Evolutionary conservation across 2,113 vertebrate genomes (phyloP).

Genomic region (Tauraco erythrolophus): DNA sequence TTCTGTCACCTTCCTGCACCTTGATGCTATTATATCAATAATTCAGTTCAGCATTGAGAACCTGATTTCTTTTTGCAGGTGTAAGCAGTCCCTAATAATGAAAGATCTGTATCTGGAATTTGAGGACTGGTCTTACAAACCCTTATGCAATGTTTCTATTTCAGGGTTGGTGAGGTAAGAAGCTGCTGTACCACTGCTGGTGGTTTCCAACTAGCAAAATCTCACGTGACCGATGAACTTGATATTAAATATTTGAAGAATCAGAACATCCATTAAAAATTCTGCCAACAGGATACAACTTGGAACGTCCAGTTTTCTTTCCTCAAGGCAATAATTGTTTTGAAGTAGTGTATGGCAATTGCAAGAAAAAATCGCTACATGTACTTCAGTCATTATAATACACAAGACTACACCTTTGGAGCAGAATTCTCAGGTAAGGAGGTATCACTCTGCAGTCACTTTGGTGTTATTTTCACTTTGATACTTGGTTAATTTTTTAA

Average conservation of each 20-base stretch:
- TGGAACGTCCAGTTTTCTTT: not conserved
- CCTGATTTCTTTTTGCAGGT: not conserved
- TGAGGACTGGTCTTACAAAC: not conserved
- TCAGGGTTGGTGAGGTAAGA: not conserved
- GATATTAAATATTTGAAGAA: not conserved
- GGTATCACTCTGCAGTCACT: not conserved
- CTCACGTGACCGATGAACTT: not conserved
- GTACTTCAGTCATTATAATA: not conserved
- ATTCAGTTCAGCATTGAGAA: not conserved
- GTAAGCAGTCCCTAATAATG: not conserved
- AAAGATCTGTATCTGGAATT: not conserved
- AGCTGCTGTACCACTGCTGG: not conserved
- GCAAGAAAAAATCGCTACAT: rapidly evolving
- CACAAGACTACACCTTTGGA: not conserved
- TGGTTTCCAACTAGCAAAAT: not conserved
- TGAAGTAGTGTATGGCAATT: not conserved
- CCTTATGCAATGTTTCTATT: not conserved
- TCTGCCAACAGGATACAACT: not conserved
- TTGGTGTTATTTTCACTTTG: not conserved
- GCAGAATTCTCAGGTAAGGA: not conserved
- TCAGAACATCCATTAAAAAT: not conserved
- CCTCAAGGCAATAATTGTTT: not conserved
- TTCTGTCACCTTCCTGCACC: not conserved
- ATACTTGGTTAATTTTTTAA: not conserved
- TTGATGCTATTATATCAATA: not conserved